These are phyloP conservation scores for Turnix velox DNA, from an alignment of 2,113 vertebrate species.

Conservation along the genomic window DNA sequence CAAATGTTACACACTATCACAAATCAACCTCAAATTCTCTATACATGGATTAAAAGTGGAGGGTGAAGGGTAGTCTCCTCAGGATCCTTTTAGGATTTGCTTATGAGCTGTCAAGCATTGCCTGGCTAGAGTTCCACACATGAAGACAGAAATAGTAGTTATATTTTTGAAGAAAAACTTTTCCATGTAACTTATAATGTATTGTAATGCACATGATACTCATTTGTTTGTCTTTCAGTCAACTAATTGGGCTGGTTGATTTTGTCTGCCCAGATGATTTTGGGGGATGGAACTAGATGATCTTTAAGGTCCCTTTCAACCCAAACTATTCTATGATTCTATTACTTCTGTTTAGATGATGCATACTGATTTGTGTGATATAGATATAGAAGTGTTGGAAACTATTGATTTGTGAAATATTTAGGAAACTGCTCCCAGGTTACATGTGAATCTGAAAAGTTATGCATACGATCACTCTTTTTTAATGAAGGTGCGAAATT, in stretches of 20 bases:
- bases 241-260: background rate
- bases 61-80: background rate
- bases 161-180: background rate
- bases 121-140: background rate
- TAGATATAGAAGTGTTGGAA: background rate
- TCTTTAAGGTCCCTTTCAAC: no score
- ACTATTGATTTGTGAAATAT: background rate
- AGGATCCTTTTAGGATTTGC: background rate
- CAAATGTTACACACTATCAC: background rate
- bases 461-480: background rate
- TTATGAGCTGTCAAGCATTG: background rate
- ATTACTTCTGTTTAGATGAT: background rate
- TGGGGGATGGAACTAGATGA: no score
- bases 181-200: background rate
- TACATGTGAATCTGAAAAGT: background rate
- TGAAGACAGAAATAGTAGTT: background rate
- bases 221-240: background rate
- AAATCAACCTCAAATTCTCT: background rate
- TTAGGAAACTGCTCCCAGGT: background rate
- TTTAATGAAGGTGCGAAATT: background rate
- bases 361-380: background rate
- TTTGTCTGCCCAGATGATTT: background rate
- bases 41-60: background rate
- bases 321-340: no score
- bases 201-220: background rate